These are phyloP conservation scores for Poeciliopsis gracilis DNA, from an alignment of 2,797 vertebrate genomes.

Conservation along the genomic window DNA sequence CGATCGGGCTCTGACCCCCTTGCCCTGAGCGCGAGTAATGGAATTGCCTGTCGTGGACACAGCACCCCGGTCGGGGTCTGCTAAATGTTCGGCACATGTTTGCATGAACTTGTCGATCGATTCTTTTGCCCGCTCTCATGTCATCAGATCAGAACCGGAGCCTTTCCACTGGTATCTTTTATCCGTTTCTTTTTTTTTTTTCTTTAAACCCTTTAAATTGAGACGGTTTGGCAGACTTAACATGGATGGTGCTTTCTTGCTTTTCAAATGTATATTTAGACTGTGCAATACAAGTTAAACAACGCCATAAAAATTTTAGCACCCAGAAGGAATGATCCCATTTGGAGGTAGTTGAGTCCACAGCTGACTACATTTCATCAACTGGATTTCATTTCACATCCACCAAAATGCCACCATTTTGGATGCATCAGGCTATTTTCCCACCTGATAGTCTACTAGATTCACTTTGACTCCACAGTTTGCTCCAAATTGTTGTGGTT, in stretches of 20 bases:
- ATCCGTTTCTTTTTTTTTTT: slow-evolving; percentile 6
- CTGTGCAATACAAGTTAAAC: slow-evolving; percentile 3
- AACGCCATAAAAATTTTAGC: slow-evolving; percentile 1
- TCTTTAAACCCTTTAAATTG: slow-evolving; percentile 53
- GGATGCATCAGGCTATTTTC: no score
- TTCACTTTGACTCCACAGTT: no score
- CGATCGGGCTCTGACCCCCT: slow-evolving; percentile 62
- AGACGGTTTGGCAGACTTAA: slow-evolving; percentile 5
- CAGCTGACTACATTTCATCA: background rate
- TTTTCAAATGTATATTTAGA: background rate
- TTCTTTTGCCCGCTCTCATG: slow-evolving; percentile 40
- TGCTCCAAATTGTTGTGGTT: no score
- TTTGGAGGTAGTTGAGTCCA: background rate
- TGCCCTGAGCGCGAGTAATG: slow-evolving; percentile 70
- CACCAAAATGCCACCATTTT: no score
- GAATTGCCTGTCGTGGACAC: slow-evolving; percentile 65
- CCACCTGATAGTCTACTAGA: no score
- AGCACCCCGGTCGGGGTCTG: slow-evolving; percentile 74
- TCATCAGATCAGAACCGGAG: slow-evolving; percentile 39
- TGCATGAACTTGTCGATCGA: slow-evolving; percentile 53
- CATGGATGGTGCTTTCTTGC: background rate
- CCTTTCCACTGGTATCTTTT: slow-evolving; percentile 18
- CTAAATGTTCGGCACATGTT: slow-evolving; percentile 59
- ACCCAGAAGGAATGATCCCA: background rate
- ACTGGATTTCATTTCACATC: no score